These are phyloP conservation scores for Eptatretus burgeri DNA, from an alignment of 2,113 vertebrate species.

Conservation along the genomic window DNA sequence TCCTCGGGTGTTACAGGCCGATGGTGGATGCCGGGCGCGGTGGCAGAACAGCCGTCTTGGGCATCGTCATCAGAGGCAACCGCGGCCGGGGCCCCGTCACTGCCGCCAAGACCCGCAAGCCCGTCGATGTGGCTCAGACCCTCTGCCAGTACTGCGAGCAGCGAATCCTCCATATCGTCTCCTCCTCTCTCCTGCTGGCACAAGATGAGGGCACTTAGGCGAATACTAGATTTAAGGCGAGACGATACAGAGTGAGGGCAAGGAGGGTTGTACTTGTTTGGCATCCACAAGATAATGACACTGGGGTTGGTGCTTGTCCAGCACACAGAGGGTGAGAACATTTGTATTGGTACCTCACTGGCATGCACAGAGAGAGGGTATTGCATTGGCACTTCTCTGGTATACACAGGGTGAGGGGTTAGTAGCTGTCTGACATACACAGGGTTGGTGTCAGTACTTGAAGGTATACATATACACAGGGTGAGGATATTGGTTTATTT, in stretches of 20 bases:
- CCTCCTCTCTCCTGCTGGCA: neutral
- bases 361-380: too few species aligned
- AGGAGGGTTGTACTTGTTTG: neutral
- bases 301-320: too few species aligned
- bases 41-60: neutral
- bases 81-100: neutral
- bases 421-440: too few species aligned
- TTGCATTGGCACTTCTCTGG: too few species aligned
- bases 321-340: too few species aligned
- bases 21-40: too few species aligned
- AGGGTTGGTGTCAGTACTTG: too few species aligned
- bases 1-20: too few species aligned
- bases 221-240: neutral
- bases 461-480: too few species aligned
- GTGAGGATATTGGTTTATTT: too few species aligned
- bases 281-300: neutral
- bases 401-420: too few species aligned
- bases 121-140: conserved; percentile 5
- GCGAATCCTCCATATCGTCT: conserved; percentile 2
- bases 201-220: neutral
- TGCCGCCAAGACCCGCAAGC: neutral
- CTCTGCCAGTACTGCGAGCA: neutral
- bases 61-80: neutral
- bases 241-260: neutral
- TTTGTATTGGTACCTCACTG: too few species aligned